A percentile compares a stretch with the other conserved stretches of the same genome.
phyloP scores from a whole-genome alignment of 2,797 vertebrate genomes.

The Lacerta agilis region DNA sequence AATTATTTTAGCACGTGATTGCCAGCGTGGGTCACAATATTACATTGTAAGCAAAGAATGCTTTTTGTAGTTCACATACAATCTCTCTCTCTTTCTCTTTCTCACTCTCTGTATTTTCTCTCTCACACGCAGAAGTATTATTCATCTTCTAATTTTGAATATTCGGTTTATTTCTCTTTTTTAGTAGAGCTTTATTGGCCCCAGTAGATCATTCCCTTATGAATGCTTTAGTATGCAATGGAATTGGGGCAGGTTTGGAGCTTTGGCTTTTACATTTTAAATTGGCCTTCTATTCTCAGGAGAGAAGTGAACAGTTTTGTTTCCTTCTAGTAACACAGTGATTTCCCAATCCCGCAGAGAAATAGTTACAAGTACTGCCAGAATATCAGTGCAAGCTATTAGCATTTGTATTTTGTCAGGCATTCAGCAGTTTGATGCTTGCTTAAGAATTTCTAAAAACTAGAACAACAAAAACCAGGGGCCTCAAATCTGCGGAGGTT shows the following conservation, averaged over 20 bases:
- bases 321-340: constrained; percentile 40
- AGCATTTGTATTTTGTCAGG: constrained; percentile 32
- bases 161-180: constrained; percentile 11
- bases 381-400: constrained; percentile 25
- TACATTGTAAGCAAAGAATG: no score
- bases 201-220: constrained; percentile 23
- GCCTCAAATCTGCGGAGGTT: constrained; percentile 14
- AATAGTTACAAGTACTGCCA: neutral
- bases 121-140: constrained; percentile 5
- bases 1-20: neutral
- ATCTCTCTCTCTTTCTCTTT: neutral
- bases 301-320: constrained; percentile 33
- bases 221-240: constrained; percentile 8
- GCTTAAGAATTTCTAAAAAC: constrained; percentile 23
- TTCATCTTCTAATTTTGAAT: neutral
- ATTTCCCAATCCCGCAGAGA: constrained; percentile 40
- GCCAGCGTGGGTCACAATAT: neutral
- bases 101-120: neutral
- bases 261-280: constrained; percentile 38
- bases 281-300: constrained; percentile 43
- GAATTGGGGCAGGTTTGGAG: constrained; percentile 22
- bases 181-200: constrained; percentile 36
- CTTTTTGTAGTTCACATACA: neutral
- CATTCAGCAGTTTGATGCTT: constrained; percentile 19
- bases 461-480: neutral